Evolutionary conservation across 1,140 invertebrate species (phyloP), one percentile per base, ranked within the genome.

Genomic region (Drosophila sp.): DNA sequence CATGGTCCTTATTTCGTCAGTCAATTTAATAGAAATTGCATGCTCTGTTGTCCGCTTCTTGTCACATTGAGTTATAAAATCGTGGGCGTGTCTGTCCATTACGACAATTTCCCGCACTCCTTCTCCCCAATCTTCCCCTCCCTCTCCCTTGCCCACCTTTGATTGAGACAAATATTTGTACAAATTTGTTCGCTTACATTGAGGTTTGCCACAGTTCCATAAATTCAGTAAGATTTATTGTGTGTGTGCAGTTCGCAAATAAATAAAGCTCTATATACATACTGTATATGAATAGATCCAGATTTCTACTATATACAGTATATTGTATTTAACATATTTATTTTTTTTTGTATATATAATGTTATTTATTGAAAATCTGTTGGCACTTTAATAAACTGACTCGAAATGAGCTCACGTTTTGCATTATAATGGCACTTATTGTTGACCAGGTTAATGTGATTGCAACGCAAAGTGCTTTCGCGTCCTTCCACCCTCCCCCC

Each of bases 141-240:
- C 29, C 46, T 29, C n/a, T 29, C n/a, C 21, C 11, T 48, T 36
- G 2, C 21, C n/a, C 54, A 11, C 27, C 53, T 64, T 86, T 78
- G 81, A 86, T 86, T 80, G 82, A 75, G 81, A 86, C 82, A 86
- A 86, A 86, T 86, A 86, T 86, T 86, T 86, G 78, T 63, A 86
- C 78, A 81, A 86, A 86, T 4, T 81, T 78, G 41, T 51, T 32
- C 46, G 51, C 53, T 48, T 62, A 59, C 43, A n/a, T 38, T 48
- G 80, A 63, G 80, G 80, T 61, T 56, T 38, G 32, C 62, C 53
- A 16, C 27, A 59, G 61, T 59, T 54, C 74, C 65, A 86, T 86
- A 81, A 78, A 86, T 86, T 81, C 78, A 81, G 81, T 51, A 54
- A 63, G 71, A 86, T 78, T 86, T 86, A 81, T 86, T 58, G 82